phyloP scores from a whole-genome alignment of 1,140 invertebrate genomes.

The Drosophila ambigua region DNA sequence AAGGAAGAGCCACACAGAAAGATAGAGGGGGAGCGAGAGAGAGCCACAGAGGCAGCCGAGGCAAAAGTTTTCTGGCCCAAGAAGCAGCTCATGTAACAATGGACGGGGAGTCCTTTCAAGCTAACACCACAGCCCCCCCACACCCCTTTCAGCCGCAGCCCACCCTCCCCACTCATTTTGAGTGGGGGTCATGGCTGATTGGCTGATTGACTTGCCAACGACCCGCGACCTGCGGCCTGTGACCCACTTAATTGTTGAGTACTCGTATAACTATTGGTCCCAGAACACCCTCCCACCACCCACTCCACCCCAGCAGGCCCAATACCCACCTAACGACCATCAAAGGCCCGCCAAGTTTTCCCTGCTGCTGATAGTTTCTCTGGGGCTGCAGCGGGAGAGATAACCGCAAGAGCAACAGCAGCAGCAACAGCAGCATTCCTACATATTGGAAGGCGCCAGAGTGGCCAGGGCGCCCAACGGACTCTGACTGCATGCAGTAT shows the following conservation, averaged over 20 bases:
- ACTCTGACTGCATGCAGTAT: no score
- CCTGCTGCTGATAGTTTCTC: no score
- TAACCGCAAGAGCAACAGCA: constrained; percentile 11
- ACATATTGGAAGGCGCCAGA: not conserved
- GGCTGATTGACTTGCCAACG: constrained; percentile 75
- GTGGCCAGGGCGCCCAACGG: no score
- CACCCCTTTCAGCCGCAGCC: no score
- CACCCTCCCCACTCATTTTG: not conserved
- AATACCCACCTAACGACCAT: not conserved
- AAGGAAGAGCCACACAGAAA: no score
- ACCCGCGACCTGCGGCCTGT: constrained; percentile 48
- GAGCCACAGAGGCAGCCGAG: constrained; percentile 9
- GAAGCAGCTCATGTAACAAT: constrained; percentile 33
- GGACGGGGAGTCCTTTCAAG: constrained; percentile 9
- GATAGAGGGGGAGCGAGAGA: no score
- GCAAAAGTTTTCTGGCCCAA: constrained; percentile 52
- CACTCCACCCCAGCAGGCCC: not conserved
- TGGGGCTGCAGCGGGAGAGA: constrained; percentile 16
- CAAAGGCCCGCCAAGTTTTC: no score
- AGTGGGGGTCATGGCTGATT: constrained; percentile 57
- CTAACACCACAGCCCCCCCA: no score
- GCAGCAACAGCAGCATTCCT: constrained; percentile 1
- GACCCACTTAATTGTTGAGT: constrained; percentile 68
- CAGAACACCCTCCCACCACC: not conserved
- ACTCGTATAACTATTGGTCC: constrained; percentile 35